Evolutionary conservation across 92 coral and sea anemone species (phyloP).

Genomic region (Heteractis magnifica): DNA sequence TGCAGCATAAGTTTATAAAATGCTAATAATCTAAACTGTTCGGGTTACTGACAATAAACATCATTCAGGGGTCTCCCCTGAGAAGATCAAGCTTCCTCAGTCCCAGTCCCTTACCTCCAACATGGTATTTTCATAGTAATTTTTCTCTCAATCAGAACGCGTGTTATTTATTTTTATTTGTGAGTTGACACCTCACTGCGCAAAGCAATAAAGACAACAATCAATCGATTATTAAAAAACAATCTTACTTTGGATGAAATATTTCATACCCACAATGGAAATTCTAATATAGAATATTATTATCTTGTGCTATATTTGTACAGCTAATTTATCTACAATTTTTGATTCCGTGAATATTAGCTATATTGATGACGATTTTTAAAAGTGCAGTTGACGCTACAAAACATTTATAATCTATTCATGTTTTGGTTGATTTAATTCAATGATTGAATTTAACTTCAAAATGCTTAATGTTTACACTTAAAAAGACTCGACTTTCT

Average conservation of each 20-base stretch:
- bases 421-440: not conserved
- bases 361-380: not conserved
- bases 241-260: not conserved
- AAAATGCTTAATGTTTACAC: not conserved
- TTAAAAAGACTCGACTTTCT: not conserved
- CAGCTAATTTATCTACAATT: not conserved
- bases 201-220: not conserved
- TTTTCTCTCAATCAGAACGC: not conserved
- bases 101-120: too few relatives aligned
- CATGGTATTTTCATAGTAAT: too few relatives aligned
- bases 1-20: too few relatives aligned
- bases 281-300: conserved; percentile 5
- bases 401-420: not conserved
- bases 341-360: not conserved
- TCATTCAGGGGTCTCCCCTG: too few relatives aligned
- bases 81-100: too few relatives aligned
- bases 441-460: not conserved
- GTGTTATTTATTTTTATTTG: not conserved
- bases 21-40: too few relatives aligned
- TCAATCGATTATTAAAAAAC: not conserved
- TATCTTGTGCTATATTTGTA: not conserved
- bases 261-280: not conserved
- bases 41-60: too few relatives aligned
- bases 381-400: not conserved
- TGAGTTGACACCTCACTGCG: not conserved